Evolutionary conservation across 2,113 vertebrate genomes (phyloP).

Genomic region (Ceratotherium simum): DNA sequence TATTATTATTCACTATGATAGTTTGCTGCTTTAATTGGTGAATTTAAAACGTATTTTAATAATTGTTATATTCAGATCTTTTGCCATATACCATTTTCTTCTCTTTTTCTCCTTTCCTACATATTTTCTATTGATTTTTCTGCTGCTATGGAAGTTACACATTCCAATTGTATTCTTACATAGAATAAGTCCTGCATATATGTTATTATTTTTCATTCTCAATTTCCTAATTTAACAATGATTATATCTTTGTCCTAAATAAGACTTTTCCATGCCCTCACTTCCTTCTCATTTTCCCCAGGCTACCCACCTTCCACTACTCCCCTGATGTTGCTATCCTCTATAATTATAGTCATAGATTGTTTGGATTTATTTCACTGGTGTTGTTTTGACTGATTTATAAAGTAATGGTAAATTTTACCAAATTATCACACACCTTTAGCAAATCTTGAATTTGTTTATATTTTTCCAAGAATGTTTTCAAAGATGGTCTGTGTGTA

Average conservation of each 20-base stretch:
- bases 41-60: background rate
- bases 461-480: background rate
- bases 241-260: background rate
- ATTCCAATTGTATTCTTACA: background rate
- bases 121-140: background rate
- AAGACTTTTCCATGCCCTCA: background rate
- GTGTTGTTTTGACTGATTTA: background rate
- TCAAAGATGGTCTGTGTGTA: background rate
- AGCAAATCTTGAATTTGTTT: background rate
- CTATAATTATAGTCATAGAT: background rate
- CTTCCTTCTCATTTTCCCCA: background rate
- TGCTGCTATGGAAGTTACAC: background rate
- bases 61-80: background rate
- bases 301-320: background rate
- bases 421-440: background rate
- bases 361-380: background rate
- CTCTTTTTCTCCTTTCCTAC: background rate
- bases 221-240: background rate
- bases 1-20: background rate
- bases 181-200: background rate
- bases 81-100: background rate
- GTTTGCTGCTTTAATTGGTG: background rate
- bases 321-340: background rate
- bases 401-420: background rate
- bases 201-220: background rate